Percentiles rank a stretch among this genome's conserved stretches.
These are phyloP conservation scores for Mizuhopecten yessoensis DNA, from an alignment of 1,140 invertebrate species.

Conservation along the genomic window DNA sequence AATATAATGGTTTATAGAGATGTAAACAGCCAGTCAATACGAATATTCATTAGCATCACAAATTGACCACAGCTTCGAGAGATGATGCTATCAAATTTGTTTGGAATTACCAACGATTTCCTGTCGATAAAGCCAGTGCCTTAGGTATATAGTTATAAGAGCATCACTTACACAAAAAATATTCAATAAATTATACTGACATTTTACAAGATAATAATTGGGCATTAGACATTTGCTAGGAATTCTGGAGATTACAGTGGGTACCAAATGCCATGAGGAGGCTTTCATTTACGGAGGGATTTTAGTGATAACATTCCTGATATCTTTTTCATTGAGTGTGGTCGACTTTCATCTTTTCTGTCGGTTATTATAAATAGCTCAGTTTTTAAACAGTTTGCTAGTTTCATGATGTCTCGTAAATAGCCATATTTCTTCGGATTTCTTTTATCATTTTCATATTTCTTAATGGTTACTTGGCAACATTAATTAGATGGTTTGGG, in stretches of 20 bases:
- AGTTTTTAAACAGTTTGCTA: not conserved
- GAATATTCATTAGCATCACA: not conserved
- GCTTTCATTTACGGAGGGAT: not conserved
- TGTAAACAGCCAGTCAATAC: not conserved
- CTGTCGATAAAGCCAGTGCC: not conserved
- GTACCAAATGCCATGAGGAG: not conserved
- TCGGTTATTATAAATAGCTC: not conserved
- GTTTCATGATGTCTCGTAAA: not conserved
- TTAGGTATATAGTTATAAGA: no score
- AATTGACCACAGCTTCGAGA: conserved; percentile 2
- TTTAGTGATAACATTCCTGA: conserved; percentile 26
- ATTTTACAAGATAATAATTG: not conserved
- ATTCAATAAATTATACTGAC: not conserved
- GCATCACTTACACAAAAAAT: conserved; percentile 4
- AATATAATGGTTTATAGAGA: not conserved
- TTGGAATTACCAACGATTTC: not conserved
- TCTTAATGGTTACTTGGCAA: not conserved
- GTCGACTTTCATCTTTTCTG: conserved; percentile 21
- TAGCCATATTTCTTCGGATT: not conserved
- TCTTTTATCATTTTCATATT: not conserved
- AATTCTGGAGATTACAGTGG: not conserved
- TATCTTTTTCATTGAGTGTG: conserved; percentile 32
- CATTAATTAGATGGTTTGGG: not conserved
- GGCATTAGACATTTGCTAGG: not conserved
- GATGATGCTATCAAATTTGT: conserved; percentile 16